Base-by-base conservation (phyloP, 2,888 invertebrate genomes). In the Caradrina kadenii region DNA sequence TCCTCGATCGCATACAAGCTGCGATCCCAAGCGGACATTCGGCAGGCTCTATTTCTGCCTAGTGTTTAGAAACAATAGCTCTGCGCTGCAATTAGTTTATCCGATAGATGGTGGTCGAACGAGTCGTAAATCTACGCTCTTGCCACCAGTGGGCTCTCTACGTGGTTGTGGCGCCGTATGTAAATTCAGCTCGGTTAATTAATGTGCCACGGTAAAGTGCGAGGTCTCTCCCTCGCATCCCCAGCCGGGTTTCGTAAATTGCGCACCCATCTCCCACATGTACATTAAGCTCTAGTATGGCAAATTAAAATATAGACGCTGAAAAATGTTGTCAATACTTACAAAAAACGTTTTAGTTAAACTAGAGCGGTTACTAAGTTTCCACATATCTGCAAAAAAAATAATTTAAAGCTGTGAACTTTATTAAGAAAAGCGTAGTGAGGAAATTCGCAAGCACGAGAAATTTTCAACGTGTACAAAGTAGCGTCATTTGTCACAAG, bases 11-110 rank as follows among this genome's bases (percentile, higher is more conserved):
- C 81, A 85, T 85, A 91, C 92, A 91, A 92, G 88, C 87, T 86
- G 81, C 81, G 87, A 87, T 82, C 86, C 83, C 86, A 88, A 83
- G 87, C 82, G 84, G 83, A 78, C 68, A 82, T 77, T 79, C 74
- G 80, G 86, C 86, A 82, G 88, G 88, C 91, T 90, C 91, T 88
- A 93, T 92, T 93, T 91, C 92, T 90, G 91, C 88, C 92, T 88
- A 90, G 92, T 92, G 92, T 93, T 94, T 94, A 92, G 95, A 94
- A 95, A 95, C 94, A 95, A 95, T 95, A 93, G 94, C 93, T 92
- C 89, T 89, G 90, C 90, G 85, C 91, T 93, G 94, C 94, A 95
- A 95, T 95, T 95, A 94, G 94, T 95, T 94, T 92, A 93, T 94
- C 94, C 92, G 93, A 95, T 94, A 94, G 94, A 94, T 93, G 94